phyloP scores from a whole-genome alignment of 1,140 invertebrate genomes.

The Drosophila quadrilineata region DNA sequence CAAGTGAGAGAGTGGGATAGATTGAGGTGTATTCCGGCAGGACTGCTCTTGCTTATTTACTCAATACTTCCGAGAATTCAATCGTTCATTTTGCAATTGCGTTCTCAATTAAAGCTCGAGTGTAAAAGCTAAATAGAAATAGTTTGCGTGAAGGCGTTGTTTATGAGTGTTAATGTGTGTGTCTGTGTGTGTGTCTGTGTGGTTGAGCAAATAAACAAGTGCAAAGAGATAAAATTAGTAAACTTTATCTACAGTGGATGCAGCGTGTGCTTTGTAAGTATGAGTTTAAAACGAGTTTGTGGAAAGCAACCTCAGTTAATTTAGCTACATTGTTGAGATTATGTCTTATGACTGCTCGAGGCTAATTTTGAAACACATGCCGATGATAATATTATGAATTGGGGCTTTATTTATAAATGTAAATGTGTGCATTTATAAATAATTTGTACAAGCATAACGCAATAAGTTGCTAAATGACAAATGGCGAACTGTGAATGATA shows the following conservation, averaged over 20 bases:
- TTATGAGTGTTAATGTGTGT: neutral
- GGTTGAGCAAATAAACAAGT: constrained; percentile 31
- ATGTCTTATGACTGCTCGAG: constrained; percentile 22
- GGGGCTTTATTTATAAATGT: constrained; percentile 2
- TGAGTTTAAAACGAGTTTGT: constrained; percentile 33
- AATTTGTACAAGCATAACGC: neutral
- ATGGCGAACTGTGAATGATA: constrained; percentile 17
- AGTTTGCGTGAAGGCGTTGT: neutral
- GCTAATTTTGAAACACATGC: constrained; percentile 39
- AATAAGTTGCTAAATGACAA: constrained; percentile 24
- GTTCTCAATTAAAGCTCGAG: constrained; percentile 11
- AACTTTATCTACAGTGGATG: constrained; percentile 26
- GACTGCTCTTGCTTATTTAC: no score
- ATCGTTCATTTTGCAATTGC: constrained; percentile 17
- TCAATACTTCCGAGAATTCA: no score
- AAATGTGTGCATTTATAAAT: neutral
- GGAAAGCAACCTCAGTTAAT: constrained; percentile 14
- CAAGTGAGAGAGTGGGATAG: constrained; percentile 48
- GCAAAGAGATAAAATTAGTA: constrained; percentile 35
- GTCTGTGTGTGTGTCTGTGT: constrained; percentile 17
- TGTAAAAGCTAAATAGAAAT: neutral
- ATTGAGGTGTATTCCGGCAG: no score
- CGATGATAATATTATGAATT: constrained; percentile 28
- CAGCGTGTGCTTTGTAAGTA: neutral
- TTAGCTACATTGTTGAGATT: constrained; percentile 24